A percentile compares a stretch with the other conserved stretches of the same genome.
Conservation (phyloP, 2,113 vertebrate species). For the Pollachius pollachius region DNA sequence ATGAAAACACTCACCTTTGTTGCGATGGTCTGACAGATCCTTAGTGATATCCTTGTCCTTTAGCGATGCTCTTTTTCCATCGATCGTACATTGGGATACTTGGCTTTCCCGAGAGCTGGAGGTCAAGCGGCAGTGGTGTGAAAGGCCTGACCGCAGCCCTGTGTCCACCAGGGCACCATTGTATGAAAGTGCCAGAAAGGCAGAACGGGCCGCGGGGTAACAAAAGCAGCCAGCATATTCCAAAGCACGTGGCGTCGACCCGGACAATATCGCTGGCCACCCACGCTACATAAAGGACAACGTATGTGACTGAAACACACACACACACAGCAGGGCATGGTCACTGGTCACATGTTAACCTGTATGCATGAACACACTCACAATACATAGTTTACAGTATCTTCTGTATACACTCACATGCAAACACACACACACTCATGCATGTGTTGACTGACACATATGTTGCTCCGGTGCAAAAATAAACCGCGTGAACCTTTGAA, state of each 20-base stretch:
- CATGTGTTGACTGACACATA: constrained; percentile 19
- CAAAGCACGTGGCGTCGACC: constrained; percentile 72
- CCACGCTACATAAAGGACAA: constrained; percentile 60
- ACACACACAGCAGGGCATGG: constrained; percentile 15
- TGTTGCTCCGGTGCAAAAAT: too few species aligned
- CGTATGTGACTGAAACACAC: constrained; percentile 48
- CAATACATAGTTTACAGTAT: neutral
- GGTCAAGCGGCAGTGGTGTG: constrained; percentile 71
- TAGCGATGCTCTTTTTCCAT: constrained; percentile 57
- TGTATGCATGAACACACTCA: neutral
- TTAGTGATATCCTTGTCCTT: constrained; percentile 49
- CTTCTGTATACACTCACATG: neutral
- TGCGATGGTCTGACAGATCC: constrained; percentile 46
- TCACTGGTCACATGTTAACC: neutral
- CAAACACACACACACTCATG: constrained; percentile 7
- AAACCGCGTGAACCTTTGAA: too few species aligned
- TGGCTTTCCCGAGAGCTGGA: constrained; percentile 66
- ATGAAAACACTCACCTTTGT: constrained; percentile 49
- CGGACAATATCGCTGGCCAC: constrained; percentile 70
- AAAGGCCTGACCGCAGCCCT: constrained; percentile 73
- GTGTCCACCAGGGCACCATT: constrained; percentile 72
- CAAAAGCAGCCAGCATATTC: constrained; percentile 80
- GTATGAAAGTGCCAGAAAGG: constrained; percentile 83
- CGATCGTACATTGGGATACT: constrained; percentile 64
- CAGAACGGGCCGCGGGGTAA: constrained; percentile 70